A percentile compares a stretch with the other conserved stretches of the same genome.
phyloP scores from a whole-genome alignment of 1,140 invertebrate genomes.

The Periplaneta americana region DNA sequence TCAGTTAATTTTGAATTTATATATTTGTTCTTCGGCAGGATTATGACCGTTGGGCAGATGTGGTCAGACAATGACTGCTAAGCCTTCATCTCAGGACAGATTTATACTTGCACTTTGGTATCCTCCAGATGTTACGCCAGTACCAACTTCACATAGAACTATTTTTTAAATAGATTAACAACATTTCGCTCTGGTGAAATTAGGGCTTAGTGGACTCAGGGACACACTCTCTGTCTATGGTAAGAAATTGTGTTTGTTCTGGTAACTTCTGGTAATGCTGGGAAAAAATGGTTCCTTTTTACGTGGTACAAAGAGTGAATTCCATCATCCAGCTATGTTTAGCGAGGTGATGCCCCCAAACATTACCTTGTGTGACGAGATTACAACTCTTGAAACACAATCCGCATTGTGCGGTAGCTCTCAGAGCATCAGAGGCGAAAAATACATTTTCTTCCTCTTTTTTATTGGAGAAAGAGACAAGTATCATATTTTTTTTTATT shows the following conservation, averaged over 20 bases:
- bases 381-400: neutral
- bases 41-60: too few species aligned
- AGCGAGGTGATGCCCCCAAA: conserved; percentile 4
- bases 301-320: neutral
- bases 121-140: too few species aligned
- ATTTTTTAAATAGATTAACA: too few species aligned
- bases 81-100: too few species aligned
- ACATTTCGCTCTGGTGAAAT: neutral
- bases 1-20: too few species aligned
- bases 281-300: neutral
- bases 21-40: too few species aligned
- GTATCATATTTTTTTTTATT: neutral
- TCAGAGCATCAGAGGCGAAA: neutral
- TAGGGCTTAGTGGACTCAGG: neutral
- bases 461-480: neutral
- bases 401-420: neutral
- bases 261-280: neutral
- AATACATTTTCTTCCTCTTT: neutral
- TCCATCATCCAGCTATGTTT: neutral
- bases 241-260: neutral
- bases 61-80: too few species aligned
- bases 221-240: neutral
- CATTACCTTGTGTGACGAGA: neutral
- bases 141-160: too few species aligned
- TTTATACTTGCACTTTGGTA: too few species aligned